These are phyloP conservation scores for Macaria notata DNA, from an alignment of 2,888 invertebrate species.

Conservation along the genomic window DNA sequence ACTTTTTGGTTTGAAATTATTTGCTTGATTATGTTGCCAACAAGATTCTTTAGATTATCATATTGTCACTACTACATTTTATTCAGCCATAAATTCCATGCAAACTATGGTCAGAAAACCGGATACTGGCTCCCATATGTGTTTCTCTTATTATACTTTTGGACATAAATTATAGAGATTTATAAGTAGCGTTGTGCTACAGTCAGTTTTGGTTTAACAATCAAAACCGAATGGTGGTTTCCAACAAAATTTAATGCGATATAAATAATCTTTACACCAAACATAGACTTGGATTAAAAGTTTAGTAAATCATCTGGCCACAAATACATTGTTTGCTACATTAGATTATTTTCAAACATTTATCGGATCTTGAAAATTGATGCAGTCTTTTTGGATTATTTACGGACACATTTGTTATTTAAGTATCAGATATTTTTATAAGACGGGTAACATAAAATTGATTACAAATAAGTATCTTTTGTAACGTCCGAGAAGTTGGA, in stretches of 20 bases:
- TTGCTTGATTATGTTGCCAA: no score
- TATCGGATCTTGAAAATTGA: no score
- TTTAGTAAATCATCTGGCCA: not conserved
- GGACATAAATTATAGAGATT: conserved; percentile 79
- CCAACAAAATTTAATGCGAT: conserved; percentile 43
- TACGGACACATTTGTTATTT: not conserved
- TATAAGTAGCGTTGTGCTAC: conserved; percentile 44
- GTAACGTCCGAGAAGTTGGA: conserved; percentile 5
- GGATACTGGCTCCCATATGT: conserved; percentile 66
- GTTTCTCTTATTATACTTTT: conserved; percentile 78
- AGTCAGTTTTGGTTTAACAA: conserved; percentile 36
- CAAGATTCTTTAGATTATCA: not conserved
- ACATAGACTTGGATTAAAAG: conserved; percentile 3
- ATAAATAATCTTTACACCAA: conserved; percentile 12
- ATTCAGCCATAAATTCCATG: conserved; percentile 69
- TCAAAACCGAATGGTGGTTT: conserved; percentile 44
- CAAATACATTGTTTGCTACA: not conserved
- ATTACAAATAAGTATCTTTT: conserved; percentile 1
- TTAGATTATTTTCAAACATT: not conserved
- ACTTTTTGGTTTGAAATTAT: no score
- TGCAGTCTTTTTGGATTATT: no score
- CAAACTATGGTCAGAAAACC: conserved; percentile 52
- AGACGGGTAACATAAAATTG: conserved; percentile 2
- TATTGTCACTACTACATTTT: conserved; percentile 2
- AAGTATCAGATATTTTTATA: conserved; percentile 5